Conservation (phyloP, 1,140 invertebrate genomes). For the Subanguina moxae region DNA sequence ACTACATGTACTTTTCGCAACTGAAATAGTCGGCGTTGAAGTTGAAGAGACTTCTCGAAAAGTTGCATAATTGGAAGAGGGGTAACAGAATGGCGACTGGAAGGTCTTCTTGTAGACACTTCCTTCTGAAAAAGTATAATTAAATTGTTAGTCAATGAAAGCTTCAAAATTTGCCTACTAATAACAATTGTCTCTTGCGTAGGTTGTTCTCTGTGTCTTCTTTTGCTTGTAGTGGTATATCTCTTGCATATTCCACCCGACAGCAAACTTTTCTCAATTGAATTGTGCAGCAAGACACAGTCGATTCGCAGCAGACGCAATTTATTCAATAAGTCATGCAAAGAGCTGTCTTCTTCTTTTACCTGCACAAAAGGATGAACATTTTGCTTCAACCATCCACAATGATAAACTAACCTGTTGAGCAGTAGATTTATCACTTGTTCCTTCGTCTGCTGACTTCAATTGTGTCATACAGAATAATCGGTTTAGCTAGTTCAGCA, state of each 20-base stretch:
- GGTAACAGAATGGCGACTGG: not conserved
- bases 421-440: no score
- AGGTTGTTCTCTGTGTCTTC: not conserved
- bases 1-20: not conserved
- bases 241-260: slow-evolving; percentile 8
- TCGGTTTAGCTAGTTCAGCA: no score
- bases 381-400: no score
- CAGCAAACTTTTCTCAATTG: not conserved
- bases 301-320: slow-evolving; percentile 1
- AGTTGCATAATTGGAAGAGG: not conserved
- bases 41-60: not conserved
- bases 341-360: not conserved
- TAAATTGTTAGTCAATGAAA: no score
- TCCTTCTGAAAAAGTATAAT: not conserved
- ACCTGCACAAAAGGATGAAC: not conserved
- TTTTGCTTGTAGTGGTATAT: not conserved
- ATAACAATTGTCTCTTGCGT: not conserved
- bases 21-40: not conserved
- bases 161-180: not conserved
- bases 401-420: no score
- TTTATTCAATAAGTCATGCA: slow-evolving; percentile 9
- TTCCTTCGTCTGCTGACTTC: no score
- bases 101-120: not conserved
- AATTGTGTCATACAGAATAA: no score
- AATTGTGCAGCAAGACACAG: slow-evolving; percentile 6